These are phyloP conservation scores for Lamellibrachia luymesi DNA, from an alignment of 1,140 invertebrate genomes.

Conservation along the genomic window DNA sequence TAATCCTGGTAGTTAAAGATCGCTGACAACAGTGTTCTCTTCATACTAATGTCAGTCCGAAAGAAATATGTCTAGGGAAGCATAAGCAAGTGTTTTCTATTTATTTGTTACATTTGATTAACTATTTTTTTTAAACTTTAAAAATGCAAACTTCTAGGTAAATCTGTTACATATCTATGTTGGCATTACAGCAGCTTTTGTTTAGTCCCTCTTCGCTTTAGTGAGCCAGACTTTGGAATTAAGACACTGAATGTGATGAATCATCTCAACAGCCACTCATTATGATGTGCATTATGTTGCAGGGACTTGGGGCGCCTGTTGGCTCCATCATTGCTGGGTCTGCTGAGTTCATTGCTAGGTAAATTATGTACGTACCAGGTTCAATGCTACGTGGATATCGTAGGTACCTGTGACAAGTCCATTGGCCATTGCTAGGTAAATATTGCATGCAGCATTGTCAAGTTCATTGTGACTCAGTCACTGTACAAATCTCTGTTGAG, in stretches of 20 bases:
- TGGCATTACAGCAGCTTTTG: not conserved
- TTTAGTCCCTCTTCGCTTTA: not conserved
- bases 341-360: slow-evolving; percentile 74
- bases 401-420: not conserved
- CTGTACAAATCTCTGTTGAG: no score
- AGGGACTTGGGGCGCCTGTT: slow-evolving; percentile 84
- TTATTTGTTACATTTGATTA: not conserved
- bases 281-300: slow-evolving; percentile 25
- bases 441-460: no score
- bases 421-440: no score
- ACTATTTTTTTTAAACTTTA: no score
- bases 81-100: not conserved
- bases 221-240: not conserved
- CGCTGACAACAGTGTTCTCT: not conserved
- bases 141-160: not conserved
- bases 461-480: no score
- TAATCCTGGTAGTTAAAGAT: not conserved
- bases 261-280: not conserved
- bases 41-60: not conserved
- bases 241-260: not conserved
- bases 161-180: not conserved
- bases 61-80: not conserved
- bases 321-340: slow-evolving; percentile 82
- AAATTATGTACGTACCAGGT: slow-evolving; percentile 39
- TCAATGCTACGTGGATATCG: not conserved